Base-by-base conservation (phyloP, 2,888 invertebrate genomes). In the Nephrotoma flavescens region DNA sequence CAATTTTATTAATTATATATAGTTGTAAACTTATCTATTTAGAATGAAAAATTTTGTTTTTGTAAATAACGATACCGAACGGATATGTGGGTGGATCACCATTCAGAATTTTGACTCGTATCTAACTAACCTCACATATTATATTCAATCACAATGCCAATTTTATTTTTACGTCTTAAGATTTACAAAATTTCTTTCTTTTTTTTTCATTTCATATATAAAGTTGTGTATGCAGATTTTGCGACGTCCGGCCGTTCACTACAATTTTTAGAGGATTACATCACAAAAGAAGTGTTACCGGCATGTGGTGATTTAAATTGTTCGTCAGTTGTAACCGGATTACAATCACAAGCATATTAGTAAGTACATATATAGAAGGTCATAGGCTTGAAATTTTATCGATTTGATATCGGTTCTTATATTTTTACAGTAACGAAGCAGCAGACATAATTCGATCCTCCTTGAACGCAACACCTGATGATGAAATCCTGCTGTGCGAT, bases 181-280 rank as follows among this genome's bases (percentile, higher is more conserved):
- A 44, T 44, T 44, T 44, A 44, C 31, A 31, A 31, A 31, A 31
- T 4, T 44, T 41, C 11, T n/a, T 44, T 41, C n/a, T 41, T 47
- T 83, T 85, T 47, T 85, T 87, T 87, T 89, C 88, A 89, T 88
- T 89, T 89, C 89, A 90, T 87, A 90, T 87, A 93, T 94, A 86
- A 94, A 96, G 96, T 95, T 89, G 94, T 96, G 11, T 97, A 97
- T 91, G 96, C 97, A 91, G 97, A 97, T 92, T 97, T 96, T 92
- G 96, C 95, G 87, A 96, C 97, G 1, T 96, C 96, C 0, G 97
- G 97, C 12, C 93, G 96, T 89, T 95, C 96, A 0, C 90, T 97
- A 88, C 95, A 95, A 88, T 97, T 97, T 92, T 94, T 97, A 88
- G 97, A 97, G 90, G 96, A 97, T 89, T 97, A 96, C 91, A 94